Conservation (phyloP, 1,140 invertebrate species). For the Heliconius eleuchia region DNA sequence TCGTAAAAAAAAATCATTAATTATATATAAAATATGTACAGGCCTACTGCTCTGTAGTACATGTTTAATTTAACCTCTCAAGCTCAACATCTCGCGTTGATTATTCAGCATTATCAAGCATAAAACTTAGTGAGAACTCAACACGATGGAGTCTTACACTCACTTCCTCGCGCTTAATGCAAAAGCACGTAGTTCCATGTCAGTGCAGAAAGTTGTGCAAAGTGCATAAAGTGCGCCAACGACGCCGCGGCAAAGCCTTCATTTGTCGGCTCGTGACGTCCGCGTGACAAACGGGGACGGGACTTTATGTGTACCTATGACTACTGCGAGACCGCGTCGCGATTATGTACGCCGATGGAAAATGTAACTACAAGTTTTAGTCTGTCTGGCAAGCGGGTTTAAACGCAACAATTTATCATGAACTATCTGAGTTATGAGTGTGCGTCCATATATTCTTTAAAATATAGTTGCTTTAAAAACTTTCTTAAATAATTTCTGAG, state of each 20-base stretch:
- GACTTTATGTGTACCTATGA: conserved; percentile 59
- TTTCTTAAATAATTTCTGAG: not conserved
- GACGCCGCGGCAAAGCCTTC: conserved; percentile 74
- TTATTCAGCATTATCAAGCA: conserved; percentile 70
- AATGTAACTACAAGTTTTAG: conserved; percentile 59
- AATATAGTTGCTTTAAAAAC: conserved; percentile 11
- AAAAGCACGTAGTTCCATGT: conserved; percentile 76
- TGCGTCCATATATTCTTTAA: conserved; percentile 21
- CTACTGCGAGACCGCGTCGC: conserved; percentile 45
- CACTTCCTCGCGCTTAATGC: conserved; percentile 73
- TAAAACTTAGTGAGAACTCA: conserved; percentile 72
- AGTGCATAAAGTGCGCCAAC: conserved; percentile 77
- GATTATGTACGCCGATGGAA: conserved; percentile 71
- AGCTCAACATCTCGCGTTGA: conserved; percentile 69
- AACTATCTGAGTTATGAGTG: conserved; percentile 34
- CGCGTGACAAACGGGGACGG: conserved; percentile 77
- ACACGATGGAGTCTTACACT: conserved; percentile 62
- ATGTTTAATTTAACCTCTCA: conserved; percentile 42
- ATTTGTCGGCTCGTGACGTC: conserved; percentile 78
- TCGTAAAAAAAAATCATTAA: not conserved
- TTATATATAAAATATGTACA: not conserved
- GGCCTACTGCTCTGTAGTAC: not conserved
- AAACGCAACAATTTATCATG: conserved; percentile 47
- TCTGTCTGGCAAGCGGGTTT: conserved; percentile 48
- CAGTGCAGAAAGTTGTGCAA: conserved; percentile 74